Evolutionary conservation across 2,113 vertebrate genomes (phyloP).

Genomic region (Erythrocebus patas): DNA sequence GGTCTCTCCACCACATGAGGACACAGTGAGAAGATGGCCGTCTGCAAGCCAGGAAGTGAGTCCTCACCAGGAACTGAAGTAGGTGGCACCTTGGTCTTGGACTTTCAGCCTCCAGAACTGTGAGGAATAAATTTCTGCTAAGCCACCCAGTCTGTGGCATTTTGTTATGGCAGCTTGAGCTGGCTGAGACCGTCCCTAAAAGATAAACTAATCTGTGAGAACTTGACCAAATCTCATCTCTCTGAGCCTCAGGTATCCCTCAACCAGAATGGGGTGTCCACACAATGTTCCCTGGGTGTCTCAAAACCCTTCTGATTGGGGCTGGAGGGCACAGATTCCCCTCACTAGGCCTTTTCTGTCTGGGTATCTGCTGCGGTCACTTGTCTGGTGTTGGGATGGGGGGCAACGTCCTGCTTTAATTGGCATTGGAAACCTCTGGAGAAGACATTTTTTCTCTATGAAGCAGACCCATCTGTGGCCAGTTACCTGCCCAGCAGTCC

Average conservation of each 20-base stretch:
- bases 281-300: rapidly evolving
- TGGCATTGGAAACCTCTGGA: neutral
- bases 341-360: neutral
- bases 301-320: neutral
- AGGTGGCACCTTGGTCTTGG: too few relatives aligned
- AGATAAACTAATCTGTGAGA: neutral
- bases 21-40: neutral
- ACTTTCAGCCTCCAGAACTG: neutral
- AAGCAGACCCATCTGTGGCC: neutral
- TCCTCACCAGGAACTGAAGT: neutral
- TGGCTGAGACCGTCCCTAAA: neutral
- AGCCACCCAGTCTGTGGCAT: too few relatives aligned
- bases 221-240: neutral
- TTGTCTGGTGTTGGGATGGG: neutral
- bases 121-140: too few relatives aligned
- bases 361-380: neutral
- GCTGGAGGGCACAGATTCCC: rapidly evolving
- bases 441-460: neutral
- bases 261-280: neutral
- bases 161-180: neutral
- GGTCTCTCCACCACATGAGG: neutral
- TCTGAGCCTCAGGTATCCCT: neutral
- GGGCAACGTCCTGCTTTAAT: neutral
- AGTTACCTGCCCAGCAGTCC: neutral
- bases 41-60: neutral